Percentiles rank a stretch among this genome's conserved stretches.
Evolutionary conservation across 2,888 invertebrate species (phyloP).

Genomic region (Clistopyga incitator): DNA sequence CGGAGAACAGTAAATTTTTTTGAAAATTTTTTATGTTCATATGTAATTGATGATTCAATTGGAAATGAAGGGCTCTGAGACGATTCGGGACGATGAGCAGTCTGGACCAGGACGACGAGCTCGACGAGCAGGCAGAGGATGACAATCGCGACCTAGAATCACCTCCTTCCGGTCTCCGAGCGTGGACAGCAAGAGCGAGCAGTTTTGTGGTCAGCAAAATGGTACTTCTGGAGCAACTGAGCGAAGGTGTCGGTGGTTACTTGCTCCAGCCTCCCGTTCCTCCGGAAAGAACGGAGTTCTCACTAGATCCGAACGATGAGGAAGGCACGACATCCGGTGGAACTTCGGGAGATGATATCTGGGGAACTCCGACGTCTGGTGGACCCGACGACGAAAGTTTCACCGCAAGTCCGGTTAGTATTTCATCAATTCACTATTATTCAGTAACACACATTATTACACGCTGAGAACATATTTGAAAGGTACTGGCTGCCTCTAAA

Average conservation of each 20-base stretch:
- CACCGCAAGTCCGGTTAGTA: slow-evolving; percentile 81
- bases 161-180: slow-evolving; percentile 86
- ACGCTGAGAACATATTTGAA: slow-evolving; percentile 56
- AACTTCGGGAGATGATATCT: slow-evolving; percentile 93
- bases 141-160: slow-evolving; percentile 80
- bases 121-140: slow-evolving; percentile 79
- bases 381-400: slow-evolving; percentile 91
- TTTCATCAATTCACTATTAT: slow-evolving; percentile 39
- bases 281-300: slow-evolving; percentile 82
- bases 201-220: slow-evolving; percentile 94
- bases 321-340: slow-evolving; percentile 94
- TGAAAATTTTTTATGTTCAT: no score
- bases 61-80: slow-evolving; percentile 78
- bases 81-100: slow-evolving; percentile 84
- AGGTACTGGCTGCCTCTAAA: slow-evolving; percentile 70
- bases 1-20: no score
- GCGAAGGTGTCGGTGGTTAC: slow-evolving; percentile 85
- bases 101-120: slow-evolving; percentile 83
- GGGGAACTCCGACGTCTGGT: slow-evolving; percentile 95
- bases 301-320: slow-evolving; percentile 85
- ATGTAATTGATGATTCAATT: no score
- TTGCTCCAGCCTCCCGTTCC: slow-evolving; percentile 81
- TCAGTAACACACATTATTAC: slow-evolving; percentile 26
- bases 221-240: slow-evolving; percentile 88
- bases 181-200: slow-evolving; percentile 93